Base-by-base conservation (phyloP, 2,113 vertebrate genomes). In the Pseudorasbora parva region DNA sequence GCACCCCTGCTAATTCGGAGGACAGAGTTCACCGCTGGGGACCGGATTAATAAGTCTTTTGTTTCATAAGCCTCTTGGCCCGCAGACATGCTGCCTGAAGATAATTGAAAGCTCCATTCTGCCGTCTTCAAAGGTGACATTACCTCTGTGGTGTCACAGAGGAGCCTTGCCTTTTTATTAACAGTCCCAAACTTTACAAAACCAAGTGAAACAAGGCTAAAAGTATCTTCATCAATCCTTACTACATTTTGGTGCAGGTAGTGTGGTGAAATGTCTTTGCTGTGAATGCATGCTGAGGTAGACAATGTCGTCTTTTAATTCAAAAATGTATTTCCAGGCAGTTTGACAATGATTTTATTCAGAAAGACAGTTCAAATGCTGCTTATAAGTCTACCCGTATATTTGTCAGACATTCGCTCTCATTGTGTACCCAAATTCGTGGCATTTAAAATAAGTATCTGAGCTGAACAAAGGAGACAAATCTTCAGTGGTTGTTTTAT, bases 1-100 rank as follows among this genome's bases (percentile, higher is more conserved):
- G 30, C 54, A 49, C 66, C 82, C 25, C 62, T 82, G 73, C 64
- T 86, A 78, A 71, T n/a, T 82, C 73, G 30, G 27, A 78, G 57
- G 56, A 33, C 49, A 41, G 79, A 25, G 6, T 74, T 82, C 41
- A 30, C 14, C 80, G 25, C n/a, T 78, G 75, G 72, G 84, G 75
- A 41, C 33, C 17, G n/a, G 51, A 86, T 72, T 82, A 82, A 86
- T 62, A 75, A 85, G 60, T 17, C 72, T 43, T 78, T 78, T 78
- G 56, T 78, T 78, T 78, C 57, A 78, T 78, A 60, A 78, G 56
- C 76, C 76, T 41, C 76, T 45, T 43, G 37, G 76, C 56, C 75
- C 8, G 76, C 14, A 78, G 56, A 45, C 37, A 60, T 25, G n/a
- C 4, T 78, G 56, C 56, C 76, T 78, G 76, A 43, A 60, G 76